Conservation (phyloP, 2,888 invertebrate species). For the Lapara coniferarum region DNA sequence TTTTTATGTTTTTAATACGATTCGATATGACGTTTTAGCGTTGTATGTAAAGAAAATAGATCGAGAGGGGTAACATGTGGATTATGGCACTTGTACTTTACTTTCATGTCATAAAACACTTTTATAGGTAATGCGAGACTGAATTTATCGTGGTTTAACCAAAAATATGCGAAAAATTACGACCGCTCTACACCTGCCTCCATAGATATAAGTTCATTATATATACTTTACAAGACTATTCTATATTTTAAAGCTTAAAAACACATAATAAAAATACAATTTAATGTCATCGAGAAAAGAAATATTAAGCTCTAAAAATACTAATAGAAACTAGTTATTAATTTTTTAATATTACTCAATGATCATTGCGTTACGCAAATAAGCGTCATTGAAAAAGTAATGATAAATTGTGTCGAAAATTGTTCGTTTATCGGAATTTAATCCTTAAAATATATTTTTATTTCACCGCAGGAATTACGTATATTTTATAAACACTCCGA, state of each 20-base stretch:
- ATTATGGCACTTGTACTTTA: too few species aligned
- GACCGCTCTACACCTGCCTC: not conserved
- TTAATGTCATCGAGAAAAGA: not conserved
- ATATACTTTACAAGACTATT: not conserved
- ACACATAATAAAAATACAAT: not conserved
- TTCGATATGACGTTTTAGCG: too few species aligned
- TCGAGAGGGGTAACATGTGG: too few species aligned
- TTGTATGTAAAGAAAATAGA: too few species aligned
- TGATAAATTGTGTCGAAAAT: not conserved
- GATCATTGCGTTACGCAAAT: not conserved
- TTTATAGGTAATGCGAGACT: too few species aligned
- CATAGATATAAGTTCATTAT: not conserved
- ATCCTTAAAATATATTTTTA: slow-evolving; percentile 11
- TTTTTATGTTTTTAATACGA: too few species aligned
- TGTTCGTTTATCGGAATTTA: not conserved
- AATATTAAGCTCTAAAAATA: not conserved
- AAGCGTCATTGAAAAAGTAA: not conserved
- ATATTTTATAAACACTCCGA: not conserved
- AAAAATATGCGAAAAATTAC: not conserved
- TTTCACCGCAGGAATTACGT: slow-evolving; percentile 11
- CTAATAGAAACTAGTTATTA: not conserved
- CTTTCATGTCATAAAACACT: too few species aligned
- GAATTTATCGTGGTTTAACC: too few species aligned
- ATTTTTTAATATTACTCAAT: not conserved
- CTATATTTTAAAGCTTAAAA: not conserved